Percentiles rank a stretch among this genome's conserved stretches.
phyloP scores from a whole-genome alignment of 2,888 invertebrate genomes.

The Synanthedon andrenaeformis region DNA sequence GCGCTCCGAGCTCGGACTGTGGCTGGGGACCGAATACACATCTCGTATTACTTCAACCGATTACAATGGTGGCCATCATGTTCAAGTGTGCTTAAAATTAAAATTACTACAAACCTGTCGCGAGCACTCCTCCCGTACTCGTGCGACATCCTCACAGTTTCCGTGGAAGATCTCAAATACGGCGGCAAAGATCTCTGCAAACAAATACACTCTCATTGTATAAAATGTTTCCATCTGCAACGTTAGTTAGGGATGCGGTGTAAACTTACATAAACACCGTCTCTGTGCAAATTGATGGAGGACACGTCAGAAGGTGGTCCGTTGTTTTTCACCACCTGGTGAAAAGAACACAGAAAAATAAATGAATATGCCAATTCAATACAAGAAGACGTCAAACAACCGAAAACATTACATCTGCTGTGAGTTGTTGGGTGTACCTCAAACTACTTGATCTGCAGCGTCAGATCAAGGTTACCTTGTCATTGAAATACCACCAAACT shows the following conservation, averaged over 20 bases:
- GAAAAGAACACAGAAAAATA: slow-evolving; percentile 3
- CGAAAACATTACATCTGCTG: no score
- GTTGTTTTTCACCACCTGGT: slow-evolving; percentile 56
- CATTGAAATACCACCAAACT: no score
- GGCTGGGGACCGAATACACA: slow-evolving; percentile 2
- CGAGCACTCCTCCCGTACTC: slow-evolving; percentile 22
- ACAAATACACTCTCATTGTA: not conserved
- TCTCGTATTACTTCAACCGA: not conserved
- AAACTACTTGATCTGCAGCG: no score
- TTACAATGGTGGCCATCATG: no score
- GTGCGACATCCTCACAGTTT: slow-evolving; percentile 49
- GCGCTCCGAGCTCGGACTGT: slow-evolving; percentile 12
- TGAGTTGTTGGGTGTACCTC: no score
- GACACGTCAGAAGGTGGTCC: slow-evolving; percentile 40
- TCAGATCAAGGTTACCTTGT: no score
- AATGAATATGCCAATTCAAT: no score
- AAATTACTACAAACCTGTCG: slow-evolving; percentile 26
- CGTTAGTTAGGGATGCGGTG: not conserved
- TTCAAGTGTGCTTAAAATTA: no score
- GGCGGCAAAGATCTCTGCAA: slow-evolving; percentile 51
- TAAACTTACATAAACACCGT: slow-evolving; percentile 50
- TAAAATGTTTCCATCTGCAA: not conserved
- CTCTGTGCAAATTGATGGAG: slow-evolving; percentile 33
- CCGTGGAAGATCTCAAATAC: slow-evolving; percentile 49
- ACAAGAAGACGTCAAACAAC: no score